Percentiles rank a stretch among this genome's conserved stretches.
phyloP scores from a whole-genome alignment of 2,113 vertebrate species.

The Nesoenas mayeri region DNA sequence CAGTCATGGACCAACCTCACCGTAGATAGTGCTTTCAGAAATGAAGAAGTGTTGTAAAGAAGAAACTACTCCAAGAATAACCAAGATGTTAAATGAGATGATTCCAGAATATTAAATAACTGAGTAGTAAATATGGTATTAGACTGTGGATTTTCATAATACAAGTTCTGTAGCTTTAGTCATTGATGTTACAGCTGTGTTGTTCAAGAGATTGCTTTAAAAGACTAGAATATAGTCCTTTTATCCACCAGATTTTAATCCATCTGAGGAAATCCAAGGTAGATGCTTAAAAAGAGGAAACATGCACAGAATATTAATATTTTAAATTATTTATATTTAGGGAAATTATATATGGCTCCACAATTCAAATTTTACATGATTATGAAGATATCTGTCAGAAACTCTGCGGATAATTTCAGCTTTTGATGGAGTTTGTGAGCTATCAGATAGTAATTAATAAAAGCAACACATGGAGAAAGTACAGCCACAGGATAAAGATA shows the following conservation, averaged over 20 bases:
- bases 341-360: background rate
- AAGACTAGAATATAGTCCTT: background rate
- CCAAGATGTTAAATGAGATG: background rate
- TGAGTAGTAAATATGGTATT: background rate
- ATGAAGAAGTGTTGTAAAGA: background rate
- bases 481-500: background rate
- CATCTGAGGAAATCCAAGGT: background rate
- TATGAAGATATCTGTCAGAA: background rate
- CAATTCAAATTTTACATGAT: background rate
- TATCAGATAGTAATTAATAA: background rate
- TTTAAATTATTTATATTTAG: background rate
- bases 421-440: background rate
- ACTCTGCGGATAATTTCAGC: background rate
- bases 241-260: too few relatives aligned
- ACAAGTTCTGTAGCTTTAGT: background rate
- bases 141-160: background rate
- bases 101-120: background rate
- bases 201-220: background rate
- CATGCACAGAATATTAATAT: background rate
- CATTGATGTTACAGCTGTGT: background rate
- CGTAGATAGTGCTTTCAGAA: background rate
- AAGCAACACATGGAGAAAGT: background rate
- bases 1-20: background rate
- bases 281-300: background rate
- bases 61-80: background rate